Evolutionary conservation across 2,113 vertebrate genomes (phyloP).

Genomic region (Ploceus nigricollis): DNA sequence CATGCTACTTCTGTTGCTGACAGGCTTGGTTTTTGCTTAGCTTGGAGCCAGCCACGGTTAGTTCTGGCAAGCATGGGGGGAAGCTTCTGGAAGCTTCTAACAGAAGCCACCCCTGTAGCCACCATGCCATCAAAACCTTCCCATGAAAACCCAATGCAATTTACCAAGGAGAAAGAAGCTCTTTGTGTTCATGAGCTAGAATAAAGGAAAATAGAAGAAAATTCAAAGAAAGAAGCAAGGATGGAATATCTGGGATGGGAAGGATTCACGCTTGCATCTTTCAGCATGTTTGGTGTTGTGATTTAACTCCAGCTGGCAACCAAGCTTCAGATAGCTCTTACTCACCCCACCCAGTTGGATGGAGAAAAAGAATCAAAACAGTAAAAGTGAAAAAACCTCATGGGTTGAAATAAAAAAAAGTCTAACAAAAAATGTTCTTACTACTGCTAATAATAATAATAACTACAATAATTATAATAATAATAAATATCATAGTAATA

Average conservation of each 20-base stretch:
- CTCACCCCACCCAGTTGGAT: accelerated
- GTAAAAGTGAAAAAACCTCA: neutral
- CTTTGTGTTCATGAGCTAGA: neutral
- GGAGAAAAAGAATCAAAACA: neutral
- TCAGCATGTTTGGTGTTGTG: neutral
- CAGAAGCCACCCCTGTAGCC: neutral
- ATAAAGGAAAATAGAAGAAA: neutral
- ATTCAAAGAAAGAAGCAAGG: neutral
- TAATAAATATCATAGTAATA: neutral
- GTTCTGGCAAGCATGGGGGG: accelerated
- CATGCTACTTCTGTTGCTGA: no score
- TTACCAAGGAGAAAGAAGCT: neutral
- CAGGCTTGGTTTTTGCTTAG: neutral
- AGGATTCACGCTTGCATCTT: neutral
- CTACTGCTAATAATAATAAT: neutral
- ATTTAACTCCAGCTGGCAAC: neutral
- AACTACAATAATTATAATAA: neutral
- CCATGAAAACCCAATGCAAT: neutral
- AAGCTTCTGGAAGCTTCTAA: neutral
- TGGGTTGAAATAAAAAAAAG: neutral
- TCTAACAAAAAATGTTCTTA: no score
- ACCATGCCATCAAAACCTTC: neutral
- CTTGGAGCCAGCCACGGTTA: neutral
- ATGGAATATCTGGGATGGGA: neutral
- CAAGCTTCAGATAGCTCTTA: neutral